Evolutionary conservation across 2,113 vertebrate species (phyloP), one percentile per base, ranked within the genome.

Genomic region (Aplodontia rufa): DNA sequence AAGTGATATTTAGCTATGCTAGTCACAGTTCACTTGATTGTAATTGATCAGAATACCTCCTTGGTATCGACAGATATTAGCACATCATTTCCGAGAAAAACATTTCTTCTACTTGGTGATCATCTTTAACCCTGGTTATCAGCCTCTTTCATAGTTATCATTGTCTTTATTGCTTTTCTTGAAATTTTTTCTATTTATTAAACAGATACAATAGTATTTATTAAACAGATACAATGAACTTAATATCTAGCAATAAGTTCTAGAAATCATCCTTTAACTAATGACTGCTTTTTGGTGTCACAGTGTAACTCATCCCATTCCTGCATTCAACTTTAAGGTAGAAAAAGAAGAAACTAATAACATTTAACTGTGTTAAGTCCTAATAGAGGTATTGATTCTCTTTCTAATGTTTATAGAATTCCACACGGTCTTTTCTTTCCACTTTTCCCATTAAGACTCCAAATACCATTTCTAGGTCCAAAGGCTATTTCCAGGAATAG

Each of bases 381-480:
- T 55, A 42, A 84, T 71, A 58, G 45, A 88, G 24, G 1, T 75
- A 35, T 79, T 90, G 11, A n/a, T 75, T 75, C 93, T 75, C 32
- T 69, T 45, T 60, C 55, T 96, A 19, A 58, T 28, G 28, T 82
- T 75, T 76, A 30, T 75, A 42, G 40, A 83, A 24, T 79, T 60
- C 55, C 8, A 74, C 79, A 51, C 24, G 79, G 37, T 95, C 79
- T 84, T 92, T 37, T 91, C 78, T 95, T 81, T 47, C 49, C 17
- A 49, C 35, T 84, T 78, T 86, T 55, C 35, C 37, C 37, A 22
- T 85, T 42, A 45, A 80, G 30, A 78, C 13, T 72, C 53, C 72
- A 84, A 75, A 88, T 53, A 87, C 51, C 86, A 88, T 91, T 96
- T 89, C 87, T 93, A 85, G 79, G 40, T 71, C 68, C 42, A 68